These are phyloP conservation scores for Trinectes maculatus DNA, from an alignment of 2,113 vertebrate species.

Conservation along the genomic window DNA sequence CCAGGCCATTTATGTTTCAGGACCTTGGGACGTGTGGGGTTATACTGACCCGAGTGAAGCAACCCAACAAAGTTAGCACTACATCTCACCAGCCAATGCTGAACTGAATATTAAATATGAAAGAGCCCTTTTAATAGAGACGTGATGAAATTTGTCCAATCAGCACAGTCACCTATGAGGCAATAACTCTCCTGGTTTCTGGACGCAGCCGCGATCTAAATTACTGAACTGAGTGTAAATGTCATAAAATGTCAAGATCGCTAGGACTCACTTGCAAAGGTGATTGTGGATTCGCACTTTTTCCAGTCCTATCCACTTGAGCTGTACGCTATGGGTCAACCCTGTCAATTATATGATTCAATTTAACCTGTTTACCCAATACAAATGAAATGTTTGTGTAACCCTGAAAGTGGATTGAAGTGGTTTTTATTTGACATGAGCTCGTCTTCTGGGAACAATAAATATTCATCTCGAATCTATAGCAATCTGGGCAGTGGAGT, in stretches of 20 bases:
- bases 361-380: too few relatives aligned
- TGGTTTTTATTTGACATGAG: too few relatives aligned
- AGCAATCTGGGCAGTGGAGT: not conserved
- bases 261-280: not conserved
- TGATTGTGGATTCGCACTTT: not conserved
- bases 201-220: too few relatives aligned
- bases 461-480: not conserved
- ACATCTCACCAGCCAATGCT: too few relatives aligned
- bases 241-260: not conserved
- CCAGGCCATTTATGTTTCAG: too few relatives aligned
- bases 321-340: too few relatives aligned
- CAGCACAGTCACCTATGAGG: not conserved
- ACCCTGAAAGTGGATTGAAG: not conserved
- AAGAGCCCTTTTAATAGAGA: not conserved
- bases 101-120: not conserved
- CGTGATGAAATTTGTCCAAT: not conserved
- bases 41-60: too few relatives aligned
- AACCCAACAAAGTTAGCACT: too few relatives aligned
- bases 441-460: not conserved
- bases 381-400: too few relatives aligned
- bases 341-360: too few relatives aligned
- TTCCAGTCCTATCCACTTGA: not conserved
- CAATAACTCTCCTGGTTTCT: not conserved
- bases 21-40: too few relatives aligned
- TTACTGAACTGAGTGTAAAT: not conserved